Conservation (phyloP, 1,140 invertebrate genomes). For the Alviniconcha marisindica region DNA sequence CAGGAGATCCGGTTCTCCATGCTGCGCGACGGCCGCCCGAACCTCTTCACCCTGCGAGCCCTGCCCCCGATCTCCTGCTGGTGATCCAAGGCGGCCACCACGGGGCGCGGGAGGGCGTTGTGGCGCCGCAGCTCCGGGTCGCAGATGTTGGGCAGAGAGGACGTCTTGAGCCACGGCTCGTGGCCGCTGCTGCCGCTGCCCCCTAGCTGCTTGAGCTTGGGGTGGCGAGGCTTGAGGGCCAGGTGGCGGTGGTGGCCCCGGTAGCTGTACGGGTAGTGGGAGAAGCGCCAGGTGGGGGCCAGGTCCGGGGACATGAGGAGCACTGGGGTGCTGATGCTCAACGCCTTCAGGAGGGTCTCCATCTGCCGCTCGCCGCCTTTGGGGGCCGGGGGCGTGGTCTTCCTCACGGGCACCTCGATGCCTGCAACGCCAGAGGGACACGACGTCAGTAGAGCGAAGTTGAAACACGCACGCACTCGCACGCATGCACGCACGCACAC, state of each 20-base stretch:
- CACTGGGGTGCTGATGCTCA: constrained; percentile 56
- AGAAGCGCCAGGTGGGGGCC: constrained; percentile 39
- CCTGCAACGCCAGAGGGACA: constrained; percentile 39
- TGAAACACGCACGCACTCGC: constrained; percentile 5
- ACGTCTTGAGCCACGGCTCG: constrained; percentile 66
- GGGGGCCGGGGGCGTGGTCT: constrained; percentile 25
- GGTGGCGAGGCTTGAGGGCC: constrained; percentile 36
- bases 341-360: constrained; percentile 55
- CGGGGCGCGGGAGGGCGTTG: constrained; percentile 20
- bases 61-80: constrained; percentile 19
- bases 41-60: constrained; percentile 11
- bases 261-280: constrained; percentile 47
- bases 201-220: constrained; percentile 33
- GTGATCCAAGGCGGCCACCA: background rate
- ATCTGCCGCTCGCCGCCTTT: constrained; percentile 28
- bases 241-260: constrained; percentile 40
- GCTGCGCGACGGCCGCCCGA: constrained; percentile 29
- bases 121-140: constrained; percentile 41
- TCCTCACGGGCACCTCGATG: constrained; percentile 60
- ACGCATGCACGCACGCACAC: constrained; percentile 6
- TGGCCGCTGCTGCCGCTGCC: constrained; percentile 38
- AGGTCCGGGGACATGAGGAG: constrained; percentile 55
- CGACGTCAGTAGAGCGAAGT: background rate
- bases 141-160: constrained; percentile 66
- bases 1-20: constrained; percentile 32